Percentiles rank a stretch among this genome's conserved stretches.
Conservation (phyloP, 2,888 invertebrate genomes). For the Micoletzkya japonica region DNA sequence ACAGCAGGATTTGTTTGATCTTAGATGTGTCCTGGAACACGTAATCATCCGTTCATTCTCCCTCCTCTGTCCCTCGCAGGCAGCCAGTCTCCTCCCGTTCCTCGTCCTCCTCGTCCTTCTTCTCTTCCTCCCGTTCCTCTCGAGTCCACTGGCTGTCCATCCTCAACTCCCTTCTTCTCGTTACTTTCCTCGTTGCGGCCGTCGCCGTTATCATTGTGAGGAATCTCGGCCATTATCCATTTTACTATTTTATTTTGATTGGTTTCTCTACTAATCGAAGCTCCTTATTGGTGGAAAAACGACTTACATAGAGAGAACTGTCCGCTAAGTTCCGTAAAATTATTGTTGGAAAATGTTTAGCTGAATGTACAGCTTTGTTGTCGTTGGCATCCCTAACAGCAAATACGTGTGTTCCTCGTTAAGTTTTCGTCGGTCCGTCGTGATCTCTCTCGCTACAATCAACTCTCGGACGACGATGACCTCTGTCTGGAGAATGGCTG, state of each 20-base stretch:
- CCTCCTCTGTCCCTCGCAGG: neutral
- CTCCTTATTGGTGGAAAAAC: no score
- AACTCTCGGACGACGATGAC: constrained; percentile 65
- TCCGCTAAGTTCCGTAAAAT: neutral
- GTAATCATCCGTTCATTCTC: no score
- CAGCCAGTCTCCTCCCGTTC: neutral
- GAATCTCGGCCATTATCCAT: constrained; percentile 29
- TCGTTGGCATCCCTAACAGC: neutral
- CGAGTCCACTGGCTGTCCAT: constrained; percentile 70
- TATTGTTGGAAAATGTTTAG: no score
- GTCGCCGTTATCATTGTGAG: constrained; percentile 68
- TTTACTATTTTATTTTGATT: constrained; percentile 1
- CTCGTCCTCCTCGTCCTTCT: constrained; percentile 36
- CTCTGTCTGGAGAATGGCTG: constrained; percentile 66
- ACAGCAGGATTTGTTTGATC: no score
- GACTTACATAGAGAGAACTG: no score
- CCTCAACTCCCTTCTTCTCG: constrained; percentile 69
- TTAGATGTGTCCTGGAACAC: no score
- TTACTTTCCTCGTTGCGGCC: constrained; percentile 68
- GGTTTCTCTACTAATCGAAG: no score
- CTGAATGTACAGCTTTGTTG: neutral
- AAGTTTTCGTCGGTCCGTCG: constrained; percentile 32
- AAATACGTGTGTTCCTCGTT: constrained; percentile 1
- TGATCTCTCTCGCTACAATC: constrained; percentile 30
- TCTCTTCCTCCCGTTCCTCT: constrained; percentile 68